These are phyloP conservation scores for Rhea americana DNA, from an alignment of 2,113 vertebrate genomes.

Conservation along the genomic window DNA sequence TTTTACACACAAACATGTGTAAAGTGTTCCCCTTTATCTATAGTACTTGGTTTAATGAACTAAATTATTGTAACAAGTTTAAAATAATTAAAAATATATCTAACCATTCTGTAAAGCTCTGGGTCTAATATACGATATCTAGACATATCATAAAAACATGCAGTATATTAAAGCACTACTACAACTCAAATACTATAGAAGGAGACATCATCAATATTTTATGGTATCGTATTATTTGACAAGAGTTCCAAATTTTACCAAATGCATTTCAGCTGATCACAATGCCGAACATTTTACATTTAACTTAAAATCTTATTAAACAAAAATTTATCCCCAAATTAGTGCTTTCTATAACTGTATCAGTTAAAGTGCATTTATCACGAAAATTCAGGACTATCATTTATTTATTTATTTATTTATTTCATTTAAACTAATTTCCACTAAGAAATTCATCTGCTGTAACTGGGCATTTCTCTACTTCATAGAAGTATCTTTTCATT, in stretches of 20 bases:
- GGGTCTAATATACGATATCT: background rate
- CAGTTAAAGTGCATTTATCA: background rate
- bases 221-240: conserved; percentile 52
- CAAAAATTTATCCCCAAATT: conserved; percentile 20
- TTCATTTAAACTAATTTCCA: conserved; percentile 51
- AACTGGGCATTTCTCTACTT: background rate
- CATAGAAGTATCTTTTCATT: conserved; percentile 13
- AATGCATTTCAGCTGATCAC: conserved; percentile 39
- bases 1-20: conserved; percentile 49
- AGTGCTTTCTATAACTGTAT: conserved; percentile 1
- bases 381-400: conserved; percentile 30
- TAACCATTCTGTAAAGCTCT: conserved; percentile 6
- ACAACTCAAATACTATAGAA: conserved; percentile 11
- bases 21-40: conserved; percentile 31
- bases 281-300: conserved; percentile 4
- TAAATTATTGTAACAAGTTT: background rate
- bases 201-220: conserved; percentile 45
- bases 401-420: conserved; percentile 31
- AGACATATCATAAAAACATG: background rate
- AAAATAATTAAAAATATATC: conserved; percentile 46
- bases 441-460: conserved; percentile 43
- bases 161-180: background rate
- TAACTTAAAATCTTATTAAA: conserved; percentile 46
- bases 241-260: conserved; percentile 50
- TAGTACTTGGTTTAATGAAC: conserved; percentile 8